phyloP scores from a whole-genome alignment of 2,113 vertebrate genomes.

The Hippocampus barbouri region DNA sequence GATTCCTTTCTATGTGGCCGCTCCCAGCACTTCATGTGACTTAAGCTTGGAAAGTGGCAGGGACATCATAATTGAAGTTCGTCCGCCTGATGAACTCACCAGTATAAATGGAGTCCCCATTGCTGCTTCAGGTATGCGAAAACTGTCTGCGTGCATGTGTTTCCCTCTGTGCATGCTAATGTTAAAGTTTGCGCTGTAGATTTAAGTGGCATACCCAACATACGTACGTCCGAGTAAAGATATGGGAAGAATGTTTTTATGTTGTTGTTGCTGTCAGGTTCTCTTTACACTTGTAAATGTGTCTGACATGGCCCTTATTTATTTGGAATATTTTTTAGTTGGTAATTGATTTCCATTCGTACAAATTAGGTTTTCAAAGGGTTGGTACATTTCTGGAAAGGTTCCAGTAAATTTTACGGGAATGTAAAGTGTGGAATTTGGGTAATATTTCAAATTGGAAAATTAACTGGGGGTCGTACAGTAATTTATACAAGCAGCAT shows the following conservation, averaged over 20 bases:
- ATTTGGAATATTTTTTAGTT: too few relatives aligned
- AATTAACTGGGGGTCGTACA: too few relatives aligned
- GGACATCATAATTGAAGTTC: constrained; percentile 83
- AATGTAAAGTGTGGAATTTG: too few relatives aligned
- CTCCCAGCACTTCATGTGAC: constrained; percentile 87
- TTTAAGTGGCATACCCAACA: not conserved
- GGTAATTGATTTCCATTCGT: too few relatives aligned
- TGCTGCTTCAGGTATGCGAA: constrained; percentile 76
- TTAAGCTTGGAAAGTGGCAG: constrained; percentile 73
- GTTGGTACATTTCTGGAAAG: too few relatives aligned
- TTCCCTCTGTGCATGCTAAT: not conserved
- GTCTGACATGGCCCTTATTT: too few relatives aligned
- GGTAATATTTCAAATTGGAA: too few relatives aligned
- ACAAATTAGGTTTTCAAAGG: too few relatives aligned
- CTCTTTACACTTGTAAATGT: not conserved
- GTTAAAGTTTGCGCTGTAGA: not conserved
- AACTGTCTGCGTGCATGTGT: not conserved
- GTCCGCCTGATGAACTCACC: constrained; percentile 80
- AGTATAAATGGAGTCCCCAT: constrained; percentile 77
- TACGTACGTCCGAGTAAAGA: not conserved
- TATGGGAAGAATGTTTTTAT: not conserved
- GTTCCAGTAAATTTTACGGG: too few relatives aligned
- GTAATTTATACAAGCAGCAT: too few relatives aligned
- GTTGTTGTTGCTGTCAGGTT: not conserved
- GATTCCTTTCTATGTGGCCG: constrained; percentile 88